A percentile compares a stretch with the other conserved stretches of the same genome.
Conservation (phyloP, 2,113 vertebrate genomes). For the Ptilonorhynchus violaceus region DNA sequence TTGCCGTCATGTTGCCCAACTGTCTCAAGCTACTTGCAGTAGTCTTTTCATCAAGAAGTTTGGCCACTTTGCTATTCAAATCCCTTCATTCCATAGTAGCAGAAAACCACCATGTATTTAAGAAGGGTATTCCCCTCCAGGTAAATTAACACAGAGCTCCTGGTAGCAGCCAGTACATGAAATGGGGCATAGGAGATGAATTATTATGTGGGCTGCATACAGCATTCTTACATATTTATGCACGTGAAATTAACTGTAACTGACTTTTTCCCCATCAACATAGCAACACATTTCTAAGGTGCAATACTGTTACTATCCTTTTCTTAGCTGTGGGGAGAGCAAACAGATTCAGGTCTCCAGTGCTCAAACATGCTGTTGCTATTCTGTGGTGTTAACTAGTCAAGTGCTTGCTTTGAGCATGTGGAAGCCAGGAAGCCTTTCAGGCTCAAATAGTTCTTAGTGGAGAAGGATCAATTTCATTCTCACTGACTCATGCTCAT, state of each 20-base stretch:
- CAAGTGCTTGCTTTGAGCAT: neutral
- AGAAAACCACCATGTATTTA: neutral
- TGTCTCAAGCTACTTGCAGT: constrained; percentile 38
- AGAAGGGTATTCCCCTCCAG: neutral
- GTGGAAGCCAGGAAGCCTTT: neutral
- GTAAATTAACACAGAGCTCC: neutral
- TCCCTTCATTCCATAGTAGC: neutral
- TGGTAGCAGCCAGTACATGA: neutral
- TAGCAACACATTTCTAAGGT: neutral
- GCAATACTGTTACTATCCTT: neutral
- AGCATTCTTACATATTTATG: neutral
- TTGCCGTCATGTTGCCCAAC: constrained; percentile 59
- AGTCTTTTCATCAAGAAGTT: constrained; percentile 48
- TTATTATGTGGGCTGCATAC: neutral
- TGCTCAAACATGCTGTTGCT: neutral
- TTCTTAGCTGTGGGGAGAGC: neutral
- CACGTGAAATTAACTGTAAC: neutral
- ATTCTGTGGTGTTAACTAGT: neutral
- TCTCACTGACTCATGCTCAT: neutral
- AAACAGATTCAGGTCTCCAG: neutral
- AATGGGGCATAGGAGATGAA: neutral
- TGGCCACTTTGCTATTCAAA: constrained; percentile 48
- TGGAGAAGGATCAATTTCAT: neutral
- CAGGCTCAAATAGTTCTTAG: neutral
- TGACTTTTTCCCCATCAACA: neutral